Base-by-base conservation (phyloP, 2,113 vertebrate species). In the Centropristis striata region DNA sequence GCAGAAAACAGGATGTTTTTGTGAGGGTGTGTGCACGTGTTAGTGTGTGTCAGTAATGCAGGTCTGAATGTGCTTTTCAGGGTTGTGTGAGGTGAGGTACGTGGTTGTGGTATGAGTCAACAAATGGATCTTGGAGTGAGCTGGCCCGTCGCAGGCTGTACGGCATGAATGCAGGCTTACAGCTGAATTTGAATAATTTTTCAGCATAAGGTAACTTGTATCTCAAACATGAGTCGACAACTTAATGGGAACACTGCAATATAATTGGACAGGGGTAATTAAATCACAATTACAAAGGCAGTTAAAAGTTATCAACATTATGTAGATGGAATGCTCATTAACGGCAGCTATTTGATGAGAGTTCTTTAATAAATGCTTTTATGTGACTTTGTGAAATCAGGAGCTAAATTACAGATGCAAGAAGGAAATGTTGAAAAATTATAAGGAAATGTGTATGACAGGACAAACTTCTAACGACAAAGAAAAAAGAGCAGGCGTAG, bases 1-100 rank as follows among this genome's bases (percentile, higher is more conserved):
- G 44, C 42, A 8, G 69, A 47, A 87, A 59, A 77, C 44, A 54
- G 76, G 53, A 44, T 1, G 72, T 8, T 37, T 58, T 15, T 76
- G 53, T 76, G 20, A 5, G 46, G 9, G 36, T 32, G 71, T 64
- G 47, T n/a, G n/a, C n/a, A n/a, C n/a, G n/a, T n/a, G n/a, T n/a
- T n/a, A n/a, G n/a, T n/a, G 68, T 58, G 55, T 36, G 49, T 66
- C 61, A 64, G 16, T 23, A 64, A 8, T 59, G 27, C 50, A 63
- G 10, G 66, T 76, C 36, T 55, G 60, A 41, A 27, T n/a, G 32
- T 16, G 16, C 25, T 20, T 32, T 16, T 27, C 14, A 25, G 37
- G 63, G 44, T 76, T 61, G n/a, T 60, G 3, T 44, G 23, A 75
- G 60, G 66, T 77, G 49, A 84, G 42, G 4, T 8, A 1, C 2